Percentiles rank a stretch among this genome's conserved stretches.
Conservation (phyloP, 2,113 vertebrate genomes). For the Stegostoma tigrinum region DNA sequence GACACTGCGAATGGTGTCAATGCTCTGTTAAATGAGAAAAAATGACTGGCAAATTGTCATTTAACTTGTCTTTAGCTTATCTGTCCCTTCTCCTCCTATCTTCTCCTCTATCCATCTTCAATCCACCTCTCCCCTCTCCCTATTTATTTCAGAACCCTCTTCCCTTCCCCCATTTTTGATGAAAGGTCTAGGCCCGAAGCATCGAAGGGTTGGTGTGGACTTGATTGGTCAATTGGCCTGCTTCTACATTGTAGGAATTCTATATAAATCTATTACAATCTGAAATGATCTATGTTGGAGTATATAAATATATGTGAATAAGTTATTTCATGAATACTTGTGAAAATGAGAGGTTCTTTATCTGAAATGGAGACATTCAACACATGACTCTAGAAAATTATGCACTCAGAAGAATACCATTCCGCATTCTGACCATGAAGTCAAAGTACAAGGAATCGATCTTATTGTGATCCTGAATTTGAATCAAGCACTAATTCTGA, state of each 20-base stretch:
- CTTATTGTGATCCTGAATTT: neutral
- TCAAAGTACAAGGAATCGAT: neutral
- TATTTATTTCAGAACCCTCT: too few relatives aligned
- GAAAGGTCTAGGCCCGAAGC: too few relatives aligned
- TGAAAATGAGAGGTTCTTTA: neutral
- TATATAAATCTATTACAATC: neutral
- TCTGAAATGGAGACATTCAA: neutral
- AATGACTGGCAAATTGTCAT: slow-evolving; percentile 22
- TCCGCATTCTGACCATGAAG: neutral
- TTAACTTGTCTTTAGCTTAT: too few relatives aligned
- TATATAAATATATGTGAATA: neutral
- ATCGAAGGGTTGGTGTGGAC: too few relatives aligned
- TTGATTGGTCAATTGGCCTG: too few relatives aligned
- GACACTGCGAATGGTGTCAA: neutral
- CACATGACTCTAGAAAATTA: neutral
- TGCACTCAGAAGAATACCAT: neutral
- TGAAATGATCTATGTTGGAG: neutral
- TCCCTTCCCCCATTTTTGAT: too few relatives aligned
- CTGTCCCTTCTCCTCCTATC: too few relatives aligned
- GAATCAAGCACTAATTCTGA: neutral
- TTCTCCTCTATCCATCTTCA: too few relatives aligned
- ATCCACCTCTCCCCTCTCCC: too few relatives aligned
- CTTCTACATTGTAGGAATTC: too few relatives aligned
- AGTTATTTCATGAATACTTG: neutral
- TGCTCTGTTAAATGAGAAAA: neutral